These are phyloP conservation scores for Schizotus pectinicornis DNA, from an alignment of 2,888 invertebrate genomes.

Conservation along the genomic window DNA sequence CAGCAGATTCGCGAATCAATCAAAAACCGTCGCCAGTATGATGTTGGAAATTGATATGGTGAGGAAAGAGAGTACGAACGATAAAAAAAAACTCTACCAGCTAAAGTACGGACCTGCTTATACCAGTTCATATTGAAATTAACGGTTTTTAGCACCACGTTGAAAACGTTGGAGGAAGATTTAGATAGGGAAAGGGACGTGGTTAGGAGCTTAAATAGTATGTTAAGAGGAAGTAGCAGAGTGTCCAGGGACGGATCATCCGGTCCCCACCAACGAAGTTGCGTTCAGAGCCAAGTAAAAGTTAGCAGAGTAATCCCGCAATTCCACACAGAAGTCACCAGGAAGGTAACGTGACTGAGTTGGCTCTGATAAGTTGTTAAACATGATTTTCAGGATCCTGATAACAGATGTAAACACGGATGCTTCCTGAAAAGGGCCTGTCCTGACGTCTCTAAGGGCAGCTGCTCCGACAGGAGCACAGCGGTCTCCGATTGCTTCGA, in stretches of 20 bases:
- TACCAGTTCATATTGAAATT: neutral
- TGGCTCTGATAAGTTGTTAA: neutral
- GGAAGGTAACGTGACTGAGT: neutral
- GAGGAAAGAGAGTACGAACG: conserved; percentile 11
- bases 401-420: no score
- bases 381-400: neutral
- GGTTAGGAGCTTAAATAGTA: no score
- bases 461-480: neutral
- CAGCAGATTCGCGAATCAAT: conserved; percentile 19
- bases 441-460: no score
- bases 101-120: conserved; percentile 11
- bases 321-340: neutral
- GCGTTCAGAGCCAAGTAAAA: neutral
- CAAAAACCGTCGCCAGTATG: conserved; percentile 25
- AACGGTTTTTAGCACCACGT: neutral
- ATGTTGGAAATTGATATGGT: conserved; percentile 14
- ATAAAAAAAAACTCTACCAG: conserved; percentile 18
- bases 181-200: neutral
- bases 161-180: neutral
- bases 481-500: neutral
- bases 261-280: no score
- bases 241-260: no score
- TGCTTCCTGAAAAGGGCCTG: no score
- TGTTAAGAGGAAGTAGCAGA: no score
- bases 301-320: neutral